Base-by-base conservation (phyloP, 2,888 invertebrate species). In the Coelopa pilipes region DNA sequence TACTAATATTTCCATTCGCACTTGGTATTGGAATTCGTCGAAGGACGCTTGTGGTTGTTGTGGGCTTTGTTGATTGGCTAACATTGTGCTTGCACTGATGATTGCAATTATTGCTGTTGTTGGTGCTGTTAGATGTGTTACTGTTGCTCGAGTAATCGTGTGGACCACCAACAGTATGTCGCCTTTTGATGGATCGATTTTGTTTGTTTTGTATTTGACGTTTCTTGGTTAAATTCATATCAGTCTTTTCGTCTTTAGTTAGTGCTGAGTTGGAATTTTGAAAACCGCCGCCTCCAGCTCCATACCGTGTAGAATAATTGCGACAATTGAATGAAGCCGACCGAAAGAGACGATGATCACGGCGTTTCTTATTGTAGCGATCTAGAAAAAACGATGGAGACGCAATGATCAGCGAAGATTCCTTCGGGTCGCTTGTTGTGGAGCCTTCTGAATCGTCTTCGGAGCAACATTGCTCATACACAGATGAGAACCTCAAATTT, bases 121-220 rank as follows among this genome's bases (percentile, higher is more conserved):
- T 77, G 59, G 62, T 68, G 10, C 67, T 53, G 80, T 81, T 24
- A 80, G 79, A 10, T 19, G 70, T 12, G 60, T 57, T 57, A 79
- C 80, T 0, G 79, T 79, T 17, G 81, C 77, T 12, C 45, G 85
- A 80, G 76, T 87, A 94, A 88, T 96, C 96, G 88, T 95, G 95
- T n/a, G 95, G 94, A 72, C 97, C 96, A 76, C 96, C 96, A 11
- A 97, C 96, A 0, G 97, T 97, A 88, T 97, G 96, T 46, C 97
- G 90, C 60, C 97, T 91, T 88, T 96, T 96, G 82, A 96, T 94
- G 77, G 94, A 94, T 68, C 88, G 86, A 81, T 86, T 87, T 76
- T 87, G 87, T 77, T 87, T 87, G 74, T 87, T 87, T 79, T 88
- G 87, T 76, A 87, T 88, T 85, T 93, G 93, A 60, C 93, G 90